phyloP scores from a whole-genome alignment of 2,888 invertebrate genomes.

The Nephrotoma appendiculata region DNA sequence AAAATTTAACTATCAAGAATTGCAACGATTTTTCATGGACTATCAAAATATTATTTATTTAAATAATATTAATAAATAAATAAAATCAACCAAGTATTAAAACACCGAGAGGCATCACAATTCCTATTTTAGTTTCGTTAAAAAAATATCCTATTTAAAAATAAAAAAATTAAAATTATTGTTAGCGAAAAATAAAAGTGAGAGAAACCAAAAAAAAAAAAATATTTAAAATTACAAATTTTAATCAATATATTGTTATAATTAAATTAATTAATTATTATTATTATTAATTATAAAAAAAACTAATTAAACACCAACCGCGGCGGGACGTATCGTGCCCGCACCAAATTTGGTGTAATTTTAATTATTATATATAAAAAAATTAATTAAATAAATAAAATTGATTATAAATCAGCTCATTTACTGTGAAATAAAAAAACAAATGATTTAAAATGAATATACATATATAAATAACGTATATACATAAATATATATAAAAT shows the following conservation, averaged over 20 bases:
- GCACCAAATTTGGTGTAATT: not conserved
- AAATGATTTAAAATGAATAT: not conserved
- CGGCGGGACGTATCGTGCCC: not conserved
- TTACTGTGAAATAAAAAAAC: slow-evolving; percentile 4
- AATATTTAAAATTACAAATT: not conserved
- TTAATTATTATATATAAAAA: not conserved
- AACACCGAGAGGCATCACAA: not conserved
- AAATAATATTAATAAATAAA: not conserved
- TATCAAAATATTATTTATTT: not conserved
- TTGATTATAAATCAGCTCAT: slow-evolving; percentile 5
- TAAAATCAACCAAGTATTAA: not conserved
- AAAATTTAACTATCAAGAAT: not conserved
- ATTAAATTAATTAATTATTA: slow-evolving; percentile 3
- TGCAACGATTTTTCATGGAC: not conserved
- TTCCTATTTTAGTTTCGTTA: not conserved
- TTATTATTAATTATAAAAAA: not conserved
- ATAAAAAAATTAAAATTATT: not conserved
- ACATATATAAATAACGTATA: not conserved
- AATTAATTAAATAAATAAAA: not conserved
- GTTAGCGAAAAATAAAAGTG: not conserved
- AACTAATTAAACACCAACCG: not conserved
- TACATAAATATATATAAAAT: not conserved
- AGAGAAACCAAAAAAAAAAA: not conserved
- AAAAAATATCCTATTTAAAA: not conserved
- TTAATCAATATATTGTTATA: not conserved